These are phyloP conservation scores for Miniopterus natalensis DNA, from an alignment of 2,113 vertebrate species.

Conservation along the genomic window DNA sequence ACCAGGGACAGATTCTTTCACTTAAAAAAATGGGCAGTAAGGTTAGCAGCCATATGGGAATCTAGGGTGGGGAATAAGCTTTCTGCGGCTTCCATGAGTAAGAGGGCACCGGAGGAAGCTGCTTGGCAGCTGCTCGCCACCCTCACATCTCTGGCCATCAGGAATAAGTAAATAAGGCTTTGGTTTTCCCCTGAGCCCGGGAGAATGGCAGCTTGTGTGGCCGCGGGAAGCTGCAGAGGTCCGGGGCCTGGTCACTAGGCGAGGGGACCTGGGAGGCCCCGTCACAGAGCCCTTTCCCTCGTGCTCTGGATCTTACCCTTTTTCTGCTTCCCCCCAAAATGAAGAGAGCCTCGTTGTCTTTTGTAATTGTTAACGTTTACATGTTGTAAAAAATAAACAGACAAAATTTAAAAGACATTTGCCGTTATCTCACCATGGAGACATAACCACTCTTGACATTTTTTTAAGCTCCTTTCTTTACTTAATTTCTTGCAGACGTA, in stretches of 20 bases:
- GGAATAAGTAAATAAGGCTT: not conserved
- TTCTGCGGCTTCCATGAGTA: not conserved
- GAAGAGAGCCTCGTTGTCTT: not conserved
- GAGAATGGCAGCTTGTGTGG: not conserved
- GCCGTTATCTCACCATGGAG: not conserved
- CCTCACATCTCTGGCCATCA: not conserved
- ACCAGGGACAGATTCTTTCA: not conserved
- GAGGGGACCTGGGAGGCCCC: not conserved
- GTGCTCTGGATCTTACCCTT: not conserved
- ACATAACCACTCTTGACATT: not conserved
- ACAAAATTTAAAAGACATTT: not conserved
- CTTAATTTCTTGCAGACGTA: not conserved
- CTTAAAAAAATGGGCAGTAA: not conserved
- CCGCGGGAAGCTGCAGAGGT: not conserved
- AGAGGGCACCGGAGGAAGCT: not conserved
- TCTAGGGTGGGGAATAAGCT: not conserved
- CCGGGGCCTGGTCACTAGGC: not conserved
- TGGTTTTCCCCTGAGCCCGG: not conserved
- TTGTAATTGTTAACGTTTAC: constrained; percentile 35
- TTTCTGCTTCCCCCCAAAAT: not conserved
- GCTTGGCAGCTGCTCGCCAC: not conserved
- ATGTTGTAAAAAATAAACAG: not conserved
- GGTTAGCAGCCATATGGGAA: not conserved
- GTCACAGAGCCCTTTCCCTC: not conserved
- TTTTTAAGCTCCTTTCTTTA: not conserved